Conservation (phyloP, 2,113 vertebrate species). For the Cynopterus brachyotis region DNA sequence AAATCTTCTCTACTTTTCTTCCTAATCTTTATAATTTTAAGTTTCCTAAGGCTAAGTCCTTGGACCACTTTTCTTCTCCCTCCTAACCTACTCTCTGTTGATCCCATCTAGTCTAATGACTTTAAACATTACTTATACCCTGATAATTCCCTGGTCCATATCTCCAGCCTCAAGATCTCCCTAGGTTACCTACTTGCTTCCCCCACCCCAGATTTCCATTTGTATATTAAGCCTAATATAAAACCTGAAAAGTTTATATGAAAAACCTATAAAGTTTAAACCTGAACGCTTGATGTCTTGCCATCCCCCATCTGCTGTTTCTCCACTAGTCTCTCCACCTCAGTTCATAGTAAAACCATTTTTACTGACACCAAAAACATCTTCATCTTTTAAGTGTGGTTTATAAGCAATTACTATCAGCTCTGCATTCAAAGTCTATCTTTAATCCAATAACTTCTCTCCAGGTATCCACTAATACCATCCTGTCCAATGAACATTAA, state of each 20-base stretch:
- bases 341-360: fast-evolving
- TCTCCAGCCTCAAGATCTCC: neutral
- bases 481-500: neutral
- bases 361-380: neutral
- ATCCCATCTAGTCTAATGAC: neutral
- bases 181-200: neutral
- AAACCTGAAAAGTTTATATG: neutral
- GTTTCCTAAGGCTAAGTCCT: neutral
- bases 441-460: neutral
- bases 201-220: neutral
- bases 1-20: conserved; percentile 34
- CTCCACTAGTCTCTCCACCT: neutral
- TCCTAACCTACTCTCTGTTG: neutral
- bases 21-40: conserved; percentile 50
- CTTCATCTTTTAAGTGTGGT: neutral
- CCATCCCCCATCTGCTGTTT: neutral
- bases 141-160: neutral
- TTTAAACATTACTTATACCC: neutral
- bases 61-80: neutral
- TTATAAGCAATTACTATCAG: neutral
- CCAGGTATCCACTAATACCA: neutral
- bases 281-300: neutral
- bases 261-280: neutral
- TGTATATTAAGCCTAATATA: neutral
- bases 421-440: neutral